Percentiles rank a stretch among this genome's conserved stretches.
These are phyloP conservation scores for Heteronetta atricapilla DNA, from an alignment of 2,113 vertebrate species.

Conservation along the genomic window DNA sequence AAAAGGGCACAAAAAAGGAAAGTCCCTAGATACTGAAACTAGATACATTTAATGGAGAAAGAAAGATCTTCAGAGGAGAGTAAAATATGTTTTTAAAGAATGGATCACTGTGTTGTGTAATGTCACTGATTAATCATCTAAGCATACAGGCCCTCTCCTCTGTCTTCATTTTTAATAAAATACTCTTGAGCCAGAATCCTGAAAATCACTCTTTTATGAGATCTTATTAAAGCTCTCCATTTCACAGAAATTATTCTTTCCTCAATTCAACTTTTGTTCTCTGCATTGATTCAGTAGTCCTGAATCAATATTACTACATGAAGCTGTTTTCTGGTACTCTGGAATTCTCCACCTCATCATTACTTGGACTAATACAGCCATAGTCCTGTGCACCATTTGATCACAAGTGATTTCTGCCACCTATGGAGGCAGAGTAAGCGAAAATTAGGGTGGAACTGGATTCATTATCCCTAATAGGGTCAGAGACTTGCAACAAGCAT, in stretches of 20 bases:
- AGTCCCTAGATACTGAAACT: background rate
- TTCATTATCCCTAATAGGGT: background rate
- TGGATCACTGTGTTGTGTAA: background rate
- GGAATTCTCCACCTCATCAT: background rate
- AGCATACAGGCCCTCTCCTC: background rate
- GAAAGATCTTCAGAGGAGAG: background rate
- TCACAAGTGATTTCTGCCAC: background rate
- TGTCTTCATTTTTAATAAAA: background rate
- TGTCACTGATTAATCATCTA: background rate
- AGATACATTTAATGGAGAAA: background rate
- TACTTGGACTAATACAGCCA: background rate
- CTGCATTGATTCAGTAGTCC: background rate
- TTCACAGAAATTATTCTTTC: background rate
- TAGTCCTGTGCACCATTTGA: background rate
- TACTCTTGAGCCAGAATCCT: background rate
- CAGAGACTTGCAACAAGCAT: background rate
- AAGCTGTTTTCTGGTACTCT: background rate
- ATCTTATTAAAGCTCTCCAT: background rate
- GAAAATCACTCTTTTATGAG: background rate
- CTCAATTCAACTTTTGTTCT: background rate
- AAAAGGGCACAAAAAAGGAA: background rate
- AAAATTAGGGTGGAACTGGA: background rate
- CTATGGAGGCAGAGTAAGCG: background rate
- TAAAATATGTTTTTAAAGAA: background rate
- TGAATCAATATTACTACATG: background rate